Percentiles rank a stretch among this genome's conserved stretches.
Conservation (phyloP, 2,797 vertebrate species). For the Adrianichthys oophorus region DNA sequence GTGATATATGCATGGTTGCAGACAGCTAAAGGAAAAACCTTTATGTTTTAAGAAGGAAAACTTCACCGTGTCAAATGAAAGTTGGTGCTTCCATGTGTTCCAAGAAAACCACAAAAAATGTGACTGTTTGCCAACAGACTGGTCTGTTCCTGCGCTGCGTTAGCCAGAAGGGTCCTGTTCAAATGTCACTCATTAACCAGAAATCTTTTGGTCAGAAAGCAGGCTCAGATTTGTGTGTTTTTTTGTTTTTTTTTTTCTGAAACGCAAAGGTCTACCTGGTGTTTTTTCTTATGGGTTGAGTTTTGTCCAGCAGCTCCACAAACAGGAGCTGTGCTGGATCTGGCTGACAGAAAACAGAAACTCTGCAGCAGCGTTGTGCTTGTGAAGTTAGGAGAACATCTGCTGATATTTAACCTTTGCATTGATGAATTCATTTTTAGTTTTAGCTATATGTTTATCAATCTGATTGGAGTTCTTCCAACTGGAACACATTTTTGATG, state of each 20-base stretch:
- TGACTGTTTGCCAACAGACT: too few relatives aligned
- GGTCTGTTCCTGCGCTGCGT: too few relatives aligned
- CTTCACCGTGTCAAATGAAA: too few relatives aligned
- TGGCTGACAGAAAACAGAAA: neutral
- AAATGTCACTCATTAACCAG: conserved; percentile 52
- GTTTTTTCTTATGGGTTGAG: neutral
- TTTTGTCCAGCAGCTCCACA: neutral
- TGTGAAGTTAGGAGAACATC: neutral
- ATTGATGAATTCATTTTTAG: too few relatives aligned
- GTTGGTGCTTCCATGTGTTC: too few relatives aligned
- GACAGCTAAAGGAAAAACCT: too few relatives aligned
- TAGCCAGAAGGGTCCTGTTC: neutral
- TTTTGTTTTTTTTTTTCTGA: neutral
- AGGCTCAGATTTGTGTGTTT: conserved; percentile 54
- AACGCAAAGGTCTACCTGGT: conserved; percentile 1
- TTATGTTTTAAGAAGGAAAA: too few relatives aligned
- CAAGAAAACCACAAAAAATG: too few relatives aligned
- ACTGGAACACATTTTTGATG: too few relatives aligned
- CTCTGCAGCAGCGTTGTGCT: neutral
- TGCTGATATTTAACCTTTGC: neutral
- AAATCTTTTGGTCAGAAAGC: neutral
- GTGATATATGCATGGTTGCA: too few relatives aligned
- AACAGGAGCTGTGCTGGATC: neutral
- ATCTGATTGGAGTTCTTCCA: too few relatives aligned
- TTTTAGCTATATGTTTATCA: too few relatives aligned